Conservation (phyloP, 2,113 vertebrate genomes). For the Indri indri region DNA sequence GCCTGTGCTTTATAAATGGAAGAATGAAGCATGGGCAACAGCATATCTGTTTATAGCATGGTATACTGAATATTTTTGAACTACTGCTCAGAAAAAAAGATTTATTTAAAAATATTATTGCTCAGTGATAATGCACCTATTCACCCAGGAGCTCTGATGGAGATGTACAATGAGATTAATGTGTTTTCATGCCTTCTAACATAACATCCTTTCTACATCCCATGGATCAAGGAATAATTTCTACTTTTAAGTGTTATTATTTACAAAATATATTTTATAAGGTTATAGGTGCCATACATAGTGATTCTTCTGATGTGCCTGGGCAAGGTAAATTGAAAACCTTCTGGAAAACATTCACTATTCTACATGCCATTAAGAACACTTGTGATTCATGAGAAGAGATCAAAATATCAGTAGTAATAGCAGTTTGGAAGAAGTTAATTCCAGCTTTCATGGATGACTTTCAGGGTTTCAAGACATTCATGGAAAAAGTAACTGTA, state of each 20-base stretch:
- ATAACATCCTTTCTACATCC: neutral
- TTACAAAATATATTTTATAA: neutral
- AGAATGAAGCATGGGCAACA: neutral
- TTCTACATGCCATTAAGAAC: neutral
- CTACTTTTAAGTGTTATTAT: neutral
- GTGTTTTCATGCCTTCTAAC: neutral
- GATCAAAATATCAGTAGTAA: neutral
- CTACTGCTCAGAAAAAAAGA: neutral
- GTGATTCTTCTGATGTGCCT: neutral
- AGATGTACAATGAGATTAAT: neutral
- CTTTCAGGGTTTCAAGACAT: neutral
- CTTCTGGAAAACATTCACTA: neutral
- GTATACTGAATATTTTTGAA: neutral
- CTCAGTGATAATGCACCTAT: neutral
- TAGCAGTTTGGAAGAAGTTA: neutral
- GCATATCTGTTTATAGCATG: neutral
- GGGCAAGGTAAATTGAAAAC: neutral
- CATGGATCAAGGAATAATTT: neutral
- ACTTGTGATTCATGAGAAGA: neutral
- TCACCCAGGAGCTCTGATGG: neutral
- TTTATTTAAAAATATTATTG: neutral
- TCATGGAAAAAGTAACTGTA: neutral
- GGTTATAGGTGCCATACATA: neutral
- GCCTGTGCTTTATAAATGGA: neutral
- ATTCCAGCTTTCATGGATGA: neutral